Base-by-base conservation (phyloP, 2,113 vertebrate species). In the Turnix velox region DNA sequence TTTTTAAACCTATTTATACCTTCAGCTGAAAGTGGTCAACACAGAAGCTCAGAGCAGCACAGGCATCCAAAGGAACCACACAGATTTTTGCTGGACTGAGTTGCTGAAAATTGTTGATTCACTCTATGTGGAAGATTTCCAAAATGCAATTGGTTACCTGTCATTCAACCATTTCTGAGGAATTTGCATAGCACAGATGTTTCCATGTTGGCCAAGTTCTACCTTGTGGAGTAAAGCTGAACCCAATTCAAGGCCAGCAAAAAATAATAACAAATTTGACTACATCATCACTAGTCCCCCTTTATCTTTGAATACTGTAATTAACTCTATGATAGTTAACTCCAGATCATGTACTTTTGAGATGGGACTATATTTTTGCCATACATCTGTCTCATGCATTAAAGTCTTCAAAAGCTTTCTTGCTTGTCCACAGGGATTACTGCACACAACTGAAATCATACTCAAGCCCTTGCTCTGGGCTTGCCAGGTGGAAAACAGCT, bases 171-270 rank as follows among this genome's bases (percentile, higher is more conserved):
- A 77, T 83, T 78, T 67, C 72, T 84, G 72, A 84, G 40, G 67
- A 90, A 88, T 92, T 80, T 94, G 85, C 76, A 74, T 92, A 63
- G 68, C 68, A 90, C 83, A 94, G 74, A 84, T 90, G 69, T 93
- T 93, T 92, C 90, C 86, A 68, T 84, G 68, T 81, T 90, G 75
- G 65, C 40, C 35, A 61, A 23, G 15, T 18, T 92, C 55, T 88
- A 74, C 85, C 65, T 86, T 86, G 18, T 31, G 37, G 31, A 63
- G 39, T 71, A 71, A 88, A 90, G n/a, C 83, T 86, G 49, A 71
- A 35, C 52, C 31, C 67, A 68, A 88, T 63, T 66, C 76, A 86
- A 93, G 30, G 75, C 59, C 61, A 86, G 46, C 0, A 61, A 68
- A 46, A 57, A 45, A 67, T 4, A 14, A 6, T 17, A 6, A 27